Conservation (phyloP, 2,113 vertebrate species). For the Megaceryle maxima region DNA sequence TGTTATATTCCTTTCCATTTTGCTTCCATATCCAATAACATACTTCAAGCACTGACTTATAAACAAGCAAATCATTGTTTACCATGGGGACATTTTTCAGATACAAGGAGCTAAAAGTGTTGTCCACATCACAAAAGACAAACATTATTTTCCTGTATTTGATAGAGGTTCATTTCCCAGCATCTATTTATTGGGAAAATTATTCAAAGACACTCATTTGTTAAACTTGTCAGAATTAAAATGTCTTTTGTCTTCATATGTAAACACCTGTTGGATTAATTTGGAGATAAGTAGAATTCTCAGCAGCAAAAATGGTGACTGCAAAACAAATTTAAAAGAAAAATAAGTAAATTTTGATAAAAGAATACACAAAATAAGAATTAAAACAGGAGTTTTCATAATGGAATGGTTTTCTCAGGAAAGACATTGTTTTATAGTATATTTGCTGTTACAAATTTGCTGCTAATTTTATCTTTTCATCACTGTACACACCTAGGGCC, state of each 20-base stretch:
- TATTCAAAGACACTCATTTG: neutral
- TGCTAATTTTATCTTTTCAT: neutral
- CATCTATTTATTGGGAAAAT: neutral
- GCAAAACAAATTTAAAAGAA: neutral
- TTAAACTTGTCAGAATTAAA: neutral
- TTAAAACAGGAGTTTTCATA: neutral
- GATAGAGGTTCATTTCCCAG: neutral
- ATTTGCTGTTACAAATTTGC: neutral
- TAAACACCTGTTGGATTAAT: neutral
- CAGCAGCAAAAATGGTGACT: neutral
- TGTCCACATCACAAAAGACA: neutral
- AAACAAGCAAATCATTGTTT: neutral
- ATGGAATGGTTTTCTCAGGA: neutral
- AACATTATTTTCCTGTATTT: neutral
- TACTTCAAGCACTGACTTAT: neutral
- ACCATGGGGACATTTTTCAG: neutral
- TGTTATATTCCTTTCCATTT: neutral
- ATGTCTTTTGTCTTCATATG: neutral
- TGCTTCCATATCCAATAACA: neutral
- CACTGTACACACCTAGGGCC: neutral
- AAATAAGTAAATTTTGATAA: neutral
- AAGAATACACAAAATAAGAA: neutral
- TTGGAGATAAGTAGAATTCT: neutral
- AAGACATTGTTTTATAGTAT: neutral
- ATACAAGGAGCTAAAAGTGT: neutral